These are phyloP conservation scores for Melierax canorus DNA, from an alignment of 2,113 vertebrate species.

Conservation along the genomic window DNA sequence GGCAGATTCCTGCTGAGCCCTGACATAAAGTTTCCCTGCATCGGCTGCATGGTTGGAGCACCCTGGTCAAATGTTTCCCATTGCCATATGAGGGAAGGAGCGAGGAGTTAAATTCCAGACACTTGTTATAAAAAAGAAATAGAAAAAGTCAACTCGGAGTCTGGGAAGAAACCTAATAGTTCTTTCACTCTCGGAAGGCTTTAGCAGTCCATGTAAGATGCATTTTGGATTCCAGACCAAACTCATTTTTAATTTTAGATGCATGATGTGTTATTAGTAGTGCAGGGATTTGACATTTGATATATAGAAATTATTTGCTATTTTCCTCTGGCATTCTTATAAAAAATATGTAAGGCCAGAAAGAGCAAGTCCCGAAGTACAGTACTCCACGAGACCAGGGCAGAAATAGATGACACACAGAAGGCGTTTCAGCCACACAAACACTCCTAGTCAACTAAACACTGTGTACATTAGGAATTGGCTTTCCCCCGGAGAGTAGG, in stretches of 20 bases:
- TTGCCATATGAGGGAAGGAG: not conserved
- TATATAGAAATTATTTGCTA: not conserved
- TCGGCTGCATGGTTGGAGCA: not conserved
- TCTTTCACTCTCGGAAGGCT: not conserved
- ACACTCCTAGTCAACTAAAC: constrained; percentile 41
- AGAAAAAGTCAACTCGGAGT: not conserved
- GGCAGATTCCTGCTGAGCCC: not conserved
- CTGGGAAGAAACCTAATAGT: constrained; percentile 29
- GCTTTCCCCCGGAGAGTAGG: constrained; percentile 38
- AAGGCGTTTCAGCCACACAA: constrained; percentile 46
- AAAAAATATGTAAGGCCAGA: not conserved
- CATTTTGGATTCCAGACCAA: constrained; percentile 8
- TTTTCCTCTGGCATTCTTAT: not conserved
- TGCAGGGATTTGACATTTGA: not conserved
- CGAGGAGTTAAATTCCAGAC: not conserved
- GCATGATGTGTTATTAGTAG: not conserved
- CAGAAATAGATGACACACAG: constrained; percentile 27
- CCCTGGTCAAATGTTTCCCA: not conserved
- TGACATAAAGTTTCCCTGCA: not conserved
- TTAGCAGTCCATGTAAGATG: not conserved
- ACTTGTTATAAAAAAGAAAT: not conserved
- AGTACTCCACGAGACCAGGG: not conserved
- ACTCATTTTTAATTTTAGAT: not conserved
- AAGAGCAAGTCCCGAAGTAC: not conserved
- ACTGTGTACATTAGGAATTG: constrained; percentile 42